A percentile compares a stretch with the other conserved stretches of the same genome.
These are phyloP conservation scores for Numenius phaeopus DNA, from an alignment of 2,797 vertebrate species.

Conservation along the genomic window DNA sequence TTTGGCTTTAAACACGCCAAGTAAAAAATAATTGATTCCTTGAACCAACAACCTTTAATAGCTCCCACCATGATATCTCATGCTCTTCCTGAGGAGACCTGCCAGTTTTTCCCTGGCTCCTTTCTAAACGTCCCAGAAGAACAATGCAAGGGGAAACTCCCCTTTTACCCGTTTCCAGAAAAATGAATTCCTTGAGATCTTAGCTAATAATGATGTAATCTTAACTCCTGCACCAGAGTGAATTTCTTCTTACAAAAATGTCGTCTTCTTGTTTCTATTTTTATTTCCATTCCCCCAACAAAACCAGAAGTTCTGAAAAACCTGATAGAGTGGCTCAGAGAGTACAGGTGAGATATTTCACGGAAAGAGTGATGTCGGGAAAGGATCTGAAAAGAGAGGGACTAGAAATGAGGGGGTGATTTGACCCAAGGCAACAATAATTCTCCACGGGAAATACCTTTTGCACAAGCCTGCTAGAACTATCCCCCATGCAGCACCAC, in stretches of 20 bases:
- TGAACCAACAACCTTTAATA: slow-evolving; percentile 23
- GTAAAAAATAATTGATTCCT: slow-evolving; percentile 25
- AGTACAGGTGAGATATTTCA: not conserved
- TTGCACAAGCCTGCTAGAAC: not conserved
- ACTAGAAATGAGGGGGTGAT: not conserved
- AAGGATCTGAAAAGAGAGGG: not conserved
- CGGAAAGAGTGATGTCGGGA: not conserved
- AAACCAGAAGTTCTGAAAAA: not conserved
- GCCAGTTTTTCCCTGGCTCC: not conserved
- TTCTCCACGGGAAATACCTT: not conserved
- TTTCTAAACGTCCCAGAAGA: not conserved
- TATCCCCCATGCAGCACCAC: not conserved
- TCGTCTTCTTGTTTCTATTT: not conserved
- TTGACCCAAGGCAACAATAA: not conserved
- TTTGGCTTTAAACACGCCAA: slow-evolving; percentile 28
- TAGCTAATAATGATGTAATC: not conserved
- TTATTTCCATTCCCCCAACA: not conserved
- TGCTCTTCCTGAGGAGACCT: not conserved
- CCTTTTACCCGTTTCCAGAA: not conserved
- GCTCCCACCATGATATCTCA: not conserved
- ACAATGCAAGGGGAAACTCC: not conserved
- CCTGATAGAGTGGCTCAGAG: not conserved
- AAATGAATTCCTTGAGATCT: not conserved
- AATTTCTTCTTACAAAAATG: not conserved
- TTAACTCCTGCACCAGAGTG: not conserved